Evolutionary conservation across 2,113 vertebrate genomes (phyloP).

Genomic region (Notarius quadriscutis): DNA sequence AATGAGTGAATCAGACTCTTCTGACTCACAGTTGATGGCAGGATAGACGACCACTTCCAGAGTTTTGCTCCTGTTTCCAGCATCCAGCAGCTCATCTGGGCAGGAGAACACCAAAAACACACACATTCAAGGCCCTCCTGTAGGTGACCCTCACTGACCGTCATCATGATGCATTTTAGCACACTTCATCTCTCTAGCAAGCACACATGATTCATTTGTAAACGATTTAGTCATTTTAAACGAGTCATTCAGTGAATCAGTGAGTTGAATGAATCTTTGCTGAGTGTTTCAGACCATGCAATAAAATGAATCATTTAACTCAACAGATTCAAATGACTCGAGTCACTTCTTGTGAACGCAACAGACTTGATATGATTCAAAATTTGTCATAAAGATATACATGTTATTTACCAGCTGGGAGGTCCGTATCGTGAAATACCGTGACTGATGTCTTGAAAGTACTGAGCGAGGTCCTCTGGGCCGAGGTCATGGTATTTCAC

Average conservation of each 20-base stretch:
- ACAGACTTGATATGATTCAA: too few species aligned
- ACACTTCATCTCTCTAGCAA: background rate
- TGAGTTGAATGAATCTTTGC: background rate
- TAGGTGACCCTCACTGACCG: background rate
- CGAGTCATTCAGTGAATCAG: background rate
- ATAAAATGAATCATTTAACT: background rate
- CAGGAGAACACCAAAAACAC: background rate
- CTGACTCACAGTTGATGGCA: slow-evolving; percentile 83
- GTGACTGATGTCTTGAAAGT: too few species aligned
- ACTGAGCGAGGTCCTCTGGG: too few species aligned
- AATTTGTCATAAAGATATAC: too few species aligned
- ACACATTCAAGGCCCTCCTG: background rate
- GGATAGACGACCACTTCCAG: slow-evolving; percentile 85
- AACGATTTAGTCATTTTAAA: background rate
- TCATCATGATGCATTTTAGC: background rate
- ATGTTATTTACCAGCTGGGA: too few species aligned
- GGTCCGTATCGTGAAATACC: too few species aligned
- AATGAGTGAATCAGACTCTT: background rate
- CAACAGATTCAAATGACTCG: background rate
- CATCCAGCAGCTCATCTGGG: slow-evolving; percentile 84
- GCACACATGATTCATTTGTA: background rate
- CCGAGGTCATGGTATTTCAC: too few species aligned
- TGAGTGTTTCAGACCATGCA: background rate
- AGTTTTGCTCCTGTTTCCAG: slow-evolving; percentile 87
- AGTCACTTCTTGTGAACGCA: background rate